phyloP scores from a whole-genome alignment of 92 coral and sea anemone genomes.

The Palythoa grandis region DNA sequence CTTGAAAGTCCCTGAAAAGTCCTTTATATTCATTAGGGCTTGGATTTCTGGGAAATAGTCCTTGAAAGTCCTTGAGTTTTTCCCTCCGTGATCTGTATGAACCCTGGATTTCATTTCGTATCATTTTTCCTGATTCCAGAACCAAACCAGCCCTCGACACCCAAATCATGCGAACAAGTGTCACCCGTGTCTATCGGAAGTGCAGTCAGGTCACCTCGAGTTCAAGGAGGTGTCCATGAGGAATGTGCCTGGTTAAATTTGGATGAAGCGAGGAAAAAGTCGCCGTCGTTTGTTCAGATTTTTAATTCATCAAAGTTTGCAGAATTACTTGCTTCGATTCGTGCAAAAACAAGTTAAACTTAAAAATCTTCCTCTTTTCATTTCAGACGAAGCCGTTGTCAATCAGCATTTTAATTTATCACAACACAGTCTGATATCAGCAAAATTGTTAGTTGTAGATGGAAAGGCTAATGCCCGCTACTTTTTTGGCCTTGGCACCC shows the following conservation, averaged over 20 bases:
- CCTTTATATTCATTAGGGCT: too few relatives aligned
- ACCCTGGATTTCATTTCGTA: too few relatives aligned
- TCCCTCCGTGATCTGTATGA: too few relatives aligned
- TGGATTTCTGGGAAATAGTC: too few relatives aligned
- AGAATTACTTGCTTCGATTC: slow-evolving; percentile 58
- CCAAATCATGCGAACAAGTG: neutral
- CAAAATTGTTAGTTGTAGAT: too few relatives aligned
- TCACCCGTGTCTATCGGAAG: neutral
- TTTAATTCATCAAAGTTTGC: slow-evolving; percentile 65
- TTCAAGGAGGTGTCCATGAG: slow-evolving; percentile 87
- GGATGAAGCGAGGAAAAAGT: slow-evolving; percentile 77
- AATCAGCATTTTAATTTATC: too few relatives aligned
- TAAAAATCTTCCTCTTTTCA: neutral
- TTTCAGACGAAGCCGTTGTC: too few relatives aligned
- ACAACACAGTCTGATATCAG: too few relatives aligned
- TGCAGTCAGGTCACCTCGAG: slow-evolving; percentile 81
- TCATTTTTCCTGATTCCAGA: neutral
- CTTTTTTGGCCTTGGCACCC: too few relatives aligned
- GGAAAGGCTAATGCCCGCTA: too few relatives aligned
- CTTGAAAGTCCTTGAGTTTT: too few relatives aligned
- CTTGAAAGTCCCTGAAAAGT: too few relatives aligned
- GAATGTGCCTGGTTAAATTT: slow-evolving; percentile 93
- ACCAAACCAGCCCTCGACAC: neutral
- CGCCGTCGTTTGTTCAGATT: slow-evolving; percentile 82
- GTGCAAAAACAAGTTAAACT: neutral